These are phyloP conservation scores for Dinoponera quadriceps DNA, from an alignment of 1,140 invertebrate genomes.

Conservation along the genomic window DNA sequence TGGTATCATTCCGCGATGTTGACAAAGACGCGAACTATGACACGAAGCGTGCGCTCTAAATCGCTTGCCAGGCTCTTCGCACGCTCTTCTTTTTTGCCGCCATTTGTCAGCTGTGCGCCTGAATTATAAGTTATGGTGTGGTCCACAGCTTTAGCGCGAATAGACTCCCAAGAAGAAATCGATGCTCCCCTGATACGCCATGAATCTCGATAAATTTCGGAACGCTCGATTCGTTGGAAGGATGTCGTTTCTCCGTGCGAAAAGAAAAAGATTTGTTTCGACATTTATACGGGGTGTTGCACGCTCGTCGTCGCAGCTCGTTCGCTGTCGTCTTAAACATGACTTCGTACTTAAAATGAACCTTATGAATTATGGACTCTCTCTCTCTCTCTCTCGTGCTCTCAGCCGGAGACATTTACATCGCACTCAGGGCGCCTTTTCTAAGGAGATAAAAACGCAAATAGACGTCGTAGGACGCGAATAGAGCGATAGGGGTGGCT, in stretches of 20 bases:
- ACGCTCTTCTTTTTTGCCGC: slow-evolving; percentile 51
- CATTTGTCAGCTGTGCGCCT: slow-evolving; percentile 43
- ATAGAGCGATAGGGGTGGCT: neutral
- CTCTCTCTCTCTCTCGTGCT: neutral
- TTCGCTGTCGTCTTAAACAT: neutral
- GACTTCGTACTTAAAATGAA: too few species aligned
- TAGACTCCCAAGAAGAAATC: slow-evolving; percentile 1
- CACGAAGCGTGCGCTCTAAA: slow-evolving; percentile 29
- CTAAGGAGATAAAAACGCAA: too few species aligned
- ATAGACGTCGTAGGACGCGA: neutral
- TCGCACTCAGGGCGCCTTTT: too few species aligned
- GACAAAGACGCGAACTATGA: slow-evolving; percentile 25
- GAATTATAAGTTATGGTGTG: slow-evolving; percentile 55
- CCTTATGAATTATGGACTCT: too few species aligned
- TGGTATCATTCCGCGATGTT: neutral
- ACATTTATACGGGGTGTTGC: neutral
- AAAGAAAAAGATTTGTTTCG: neutral
- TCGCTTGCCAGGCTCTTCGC: slow-evolving; percentile 1
- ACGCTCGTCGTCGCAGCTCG: neutral
- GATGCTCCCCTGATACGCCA: neutral
- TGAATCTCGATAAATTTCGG: neutral
- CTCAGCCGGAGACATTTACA: neutral
- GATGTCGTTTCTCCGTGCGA: too few species aligned
- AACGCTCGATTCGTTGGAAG: neutral
- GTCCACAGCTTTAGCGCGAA: slow-evolving; percentile 28